Base-by-base conservation (phyloP, 2,113 vertebrate species). In the Macquaria australasica region DNA sequence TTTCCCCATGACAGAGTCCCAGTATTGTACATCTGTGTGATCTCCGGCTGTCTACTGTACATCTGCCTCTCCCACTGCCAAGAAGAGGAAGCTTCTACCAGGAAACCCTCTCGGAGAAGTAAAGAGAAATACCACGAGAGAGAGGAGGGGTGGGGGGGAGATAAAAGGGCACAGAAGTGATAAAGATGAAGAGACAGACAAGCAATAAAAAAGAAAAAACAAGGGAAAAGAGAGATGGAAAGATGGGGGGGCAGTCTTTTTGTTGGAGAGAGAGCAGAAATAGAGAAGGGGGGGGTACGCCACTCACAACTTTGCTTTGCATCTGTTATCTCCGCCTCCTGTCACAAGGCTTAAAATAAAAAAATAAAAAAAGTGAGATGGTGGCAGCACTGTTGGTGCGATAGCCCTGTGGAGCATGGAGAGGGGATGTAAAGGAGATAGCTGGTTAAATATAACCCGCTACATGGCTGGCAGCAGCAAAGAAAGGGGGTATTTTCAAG, bases 371-470 rank as follows among this genome's bases (percentile, higher is more conserved):
- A 95, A 94, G 92, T 93, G 88, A 82, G 91, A 90, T 92, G 91
- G 91, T 91, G 92, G 91, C 92, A 90, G 91, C 90, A 73, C 92
- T 83, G 92, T 81, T 60, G 87, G 72, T 66, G 89, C 79, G 96
- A 96, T 96, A 96, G 94, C 93, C 90, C 90, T 68, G 86, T 80
- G 81, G 92, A 93, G 94, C 94, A 91, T 84, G 92, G 84, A 91
- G 92, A 93, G 93, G 84, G 95, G 95, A 95, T 95, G 95, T 88
- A 93, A 91, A 91, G 92, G 85, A 95, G 95, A 96, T 95, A 96
- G 82, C 87, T 89, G 94, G 93, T 95, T 95, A 95, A 95, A 96
- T 95, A 96, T 95, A 95, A 95, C 93, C 92, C 92, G 41, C 87
- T 92, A 91, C 90, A 92, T 77, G 92, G 93, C 91, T 95, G 94